A percentile compares a stretch with the other conserved stretches of the same genome.
phyloP scores from a whole-genome alignment of 1,140 invertebrate species.

The Pseudomyrmex gracilis region DNA sequence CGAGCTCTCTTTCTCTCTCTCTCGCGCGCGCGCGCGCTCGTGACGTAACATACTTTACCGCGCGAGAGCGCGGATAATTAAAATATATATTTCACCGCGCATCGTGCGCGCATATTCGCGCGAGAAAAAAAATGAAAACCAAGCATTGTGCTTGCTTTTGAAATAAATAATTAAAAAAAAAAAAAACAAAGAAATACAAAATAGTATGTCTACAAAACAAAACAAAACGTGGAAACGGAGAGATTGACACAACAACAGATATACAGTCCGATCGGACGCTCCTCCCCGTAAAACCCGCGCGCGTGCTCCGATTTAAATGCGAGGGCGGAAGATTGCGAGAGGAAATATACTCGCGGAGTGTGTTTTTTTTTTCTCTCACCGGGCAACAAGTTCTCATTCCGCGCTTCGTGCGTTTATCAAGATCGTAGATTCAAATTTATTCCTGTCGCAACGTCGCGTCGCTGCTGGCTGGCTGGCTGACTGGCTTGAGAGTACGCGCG shows the following conservation, averaged over 20 bases:
- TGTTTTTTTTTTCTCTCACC: neutral
- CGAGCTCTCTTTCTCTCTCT: neutral
- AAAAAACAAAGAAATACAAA: too few relatives aligned
- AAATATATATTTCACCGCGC: constrained; percentile 21
- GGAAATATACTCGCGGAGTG: constrained; percentile 5
- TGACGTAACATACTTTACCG: constrained; percentile 37
- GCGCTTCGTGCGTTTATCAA: constrained; percentile 56
- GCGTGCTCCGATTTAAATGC: constrained; percentile 2
- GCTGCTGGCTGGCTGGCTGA: neutral
- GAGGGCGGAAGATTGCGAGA: constrained; percentile 25
- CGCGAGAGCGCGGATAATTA: constrained; percentile 34
- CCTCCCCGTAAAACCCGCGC: neutral
- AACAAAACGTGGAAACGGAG: neutral
- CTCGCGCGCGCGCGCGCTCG: neutral
- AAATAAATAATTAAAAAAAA: too few relatives aligned
- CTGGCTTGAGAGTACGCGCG: constrained; percentile 7
- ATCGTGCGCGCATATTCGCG: constrained; percentile 4
- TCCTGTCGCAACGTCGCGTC: constrained; percentile 18
- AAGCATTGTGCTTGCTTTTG: neutral
- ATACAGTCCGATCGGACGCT: constrained; percentile 24
- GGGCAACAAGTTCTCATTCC: constrained; percentile 56
- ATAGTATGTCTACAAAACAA: too few relatives aligned
- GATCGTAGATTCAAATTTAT: constrained; percentile 61
- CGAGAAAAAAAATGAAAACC: neutral
- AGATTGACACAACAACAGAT: neutral